phyloP scores from a whole-genome alignment of 2,113 vertebrate genomes.

The Zosterops borbonicus region DNA sequence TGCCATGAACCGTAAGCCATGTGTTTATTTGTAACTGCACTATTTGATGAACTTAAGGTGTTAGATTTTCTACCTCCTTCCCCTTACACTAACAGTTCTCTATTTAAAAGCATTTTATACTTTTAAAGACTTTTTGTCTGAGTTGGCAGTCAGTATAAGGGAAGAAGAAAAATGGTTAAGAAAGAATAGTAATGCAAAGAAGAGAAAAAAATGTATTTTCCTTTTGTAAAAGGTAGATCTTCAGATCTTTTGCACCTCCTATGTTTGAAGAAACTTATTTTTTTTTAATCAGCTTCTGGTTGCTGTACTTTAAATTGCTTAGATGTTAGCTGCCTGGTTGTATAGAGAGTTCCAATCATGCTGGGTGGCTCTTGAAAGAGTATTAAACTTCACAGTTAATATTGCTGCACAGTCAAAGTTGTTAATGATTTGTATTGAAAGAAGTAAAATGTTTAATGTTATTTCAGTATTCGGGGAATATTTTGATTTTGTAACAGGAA shows the following conservation, averaged over 20 bases:
- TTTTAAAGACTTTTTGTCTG: background rate
- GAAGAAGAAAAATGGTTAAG: background rate
- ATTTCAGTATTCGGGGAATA: background rate
- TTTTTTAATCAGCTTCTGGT: background rate
- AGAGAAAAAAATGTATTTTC: background rate
- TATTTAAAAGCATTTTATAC: background rate
- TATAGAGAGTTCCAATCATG: background rate
- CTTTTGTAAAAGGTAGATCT: background rate
- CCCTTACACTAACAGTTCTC: background rate
- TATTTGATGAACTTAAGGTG: background rate
- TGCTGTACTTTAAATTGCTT: background rate
- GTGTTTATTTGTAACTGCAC: background rate
- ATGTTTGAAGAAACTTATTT: background rate
- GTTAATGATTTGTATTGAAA: background rate
- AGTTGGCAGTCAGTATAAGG: background rate
- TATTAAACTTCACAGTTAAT: background rate
- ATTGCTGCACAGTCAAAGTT: background rate
- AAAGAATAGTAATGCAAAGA: background rate
- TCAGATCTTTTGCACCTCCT: background rate
- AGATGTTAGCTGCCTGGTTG: background rate
- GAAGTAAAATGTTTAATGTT: background rate
- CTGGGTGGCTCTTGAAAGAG: background rate
- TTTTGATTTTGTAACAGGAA: background rate
- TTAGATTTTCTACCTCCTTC: background rate
- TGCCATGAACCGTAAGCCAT: background rate